Evolutionary conservation across 2,797 vertebrate genomes (phyloP), one percentile per base, ranked within the genome.

Genomic region (Alauda arvensis): DNA sequence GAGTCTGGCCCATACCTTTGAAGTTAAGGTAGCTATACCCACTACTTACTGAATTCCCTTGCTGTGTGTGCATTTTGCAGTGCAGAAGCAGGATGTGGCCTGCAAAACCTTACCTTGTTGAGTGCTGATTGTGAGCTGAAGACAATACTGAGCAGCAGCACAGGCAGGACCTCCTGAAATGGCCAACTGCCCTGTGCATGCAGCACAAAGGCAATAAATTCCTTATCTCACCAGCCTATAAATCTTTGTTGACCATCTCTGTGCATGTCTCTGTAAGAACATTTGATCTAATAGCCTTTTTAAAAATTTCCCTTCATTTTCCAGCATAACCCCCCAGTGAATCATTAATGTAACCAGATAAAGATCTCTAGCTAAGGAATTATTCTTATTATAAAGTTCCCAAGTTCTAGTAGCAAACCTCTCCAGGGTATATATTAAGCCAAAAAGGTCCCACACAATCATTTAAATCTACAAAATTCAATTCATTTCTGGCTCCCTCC

Each of bases 321-420:
- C 70, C 82, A 78, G 67, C 43, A 39, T 87, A 87, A 84, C 42
- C 81, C 74, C 71, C 77, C 83, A 80, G 80, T 89, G 86, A 96
- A 95, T 96, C 91, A 92, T 93, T 94, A 85, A 90, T 89, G 52
- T 93, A 91, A 81, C 80, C 91, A 94, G 95, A 96, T 95, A 92
- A 95, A 94, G 91, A 89, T 95, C 85, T 93, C 88, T 85, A 86
- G 92, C 92, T 93, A 95, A 93, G 92, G 94, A 95, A 85, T 83
- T 85, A 89, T 92, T 91, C 79, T 90, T 93, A 93, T 94, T 94
- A 92, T 88, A 90, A 91, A 95, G 83, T 91, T 94, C 85, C 84
- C 81, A 72, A 81, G 92, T 90, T 94, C 82, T 81, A 70, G 83
- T 79, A 87, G 60, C 72, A 94, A 85, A 66, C 59, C 76, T 94